These are phyloP conservation scores for Drosophila siamana DNA, from an alignment of 2,888 invertebrate species.

Conservation along the genomic window DNA sequence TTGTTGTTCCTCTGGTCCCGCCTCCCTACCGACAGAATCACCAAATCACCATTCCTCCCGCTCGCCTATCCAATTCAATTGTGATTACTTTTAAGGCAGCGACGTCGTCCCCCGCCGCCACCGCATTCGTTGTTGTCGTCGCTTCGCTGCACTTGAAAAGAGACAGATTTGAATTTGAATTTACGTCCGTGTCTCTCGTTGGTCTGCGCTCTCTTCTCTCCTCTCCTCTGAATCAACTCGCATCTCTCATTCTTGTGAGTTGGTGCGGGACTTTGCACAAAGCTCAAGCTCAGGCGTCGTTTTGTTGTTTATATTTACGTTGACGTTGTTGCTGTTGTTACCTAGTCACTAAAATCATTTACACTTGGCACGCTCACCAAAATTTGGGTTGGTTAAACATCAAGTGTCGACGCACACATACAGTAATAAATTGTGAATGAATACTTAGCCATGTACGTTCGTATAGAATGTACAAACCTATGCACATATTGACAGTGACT, in stretches of 20 bases:
- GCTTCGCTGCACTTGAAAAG: conserved; percentile 74
- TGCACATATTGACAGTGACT: conserved; percentile 39
- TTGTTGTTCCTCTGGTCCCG: conserved; percentile 15
- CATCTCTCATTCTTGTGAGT: conserved; percentile 26
- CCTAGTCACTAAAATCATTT: conserved; percentile 56
- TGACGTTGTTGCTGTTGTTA: conserved; percentile 35
- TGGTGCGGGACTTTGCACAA: conserved; percentile 47
- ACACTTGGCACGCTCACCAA: conserved; percentile 50
- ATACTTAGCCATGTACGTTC: neutral
- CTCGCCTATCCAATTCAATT: conserved; percentile 57
- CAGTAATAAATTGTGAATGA: conserved; percentile 9
- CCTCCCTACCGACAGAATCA: neutral
- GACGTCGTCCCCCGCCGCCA: neutral
- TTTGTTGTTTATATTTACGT: conserved; percentile 49
- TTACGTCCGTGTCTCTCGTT: conserved; percentile 26
- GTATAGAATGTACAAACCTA: neutral
- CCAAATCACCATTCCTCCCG: no score
- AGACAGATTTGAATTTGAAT: conserved; percentile 60
- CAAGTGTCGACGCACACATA: conserved; percentile 14
- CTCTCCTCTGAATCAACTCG: conserved; percentile 2
- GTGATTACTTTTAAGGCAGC: conserved; percentile 71
- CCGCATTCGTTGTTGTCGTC: conserved; percentile 31
- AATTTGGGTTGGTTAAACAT: conserved; percentile 29
- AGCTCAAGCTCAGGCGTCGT: conserved; percentile 50
- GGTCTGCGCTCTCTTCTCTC: no score